Evolutionary conservation across 2,113 vertebrate genomes (phyloP).

Genomic region (Myrmecophaga tridactyla): DNA sequence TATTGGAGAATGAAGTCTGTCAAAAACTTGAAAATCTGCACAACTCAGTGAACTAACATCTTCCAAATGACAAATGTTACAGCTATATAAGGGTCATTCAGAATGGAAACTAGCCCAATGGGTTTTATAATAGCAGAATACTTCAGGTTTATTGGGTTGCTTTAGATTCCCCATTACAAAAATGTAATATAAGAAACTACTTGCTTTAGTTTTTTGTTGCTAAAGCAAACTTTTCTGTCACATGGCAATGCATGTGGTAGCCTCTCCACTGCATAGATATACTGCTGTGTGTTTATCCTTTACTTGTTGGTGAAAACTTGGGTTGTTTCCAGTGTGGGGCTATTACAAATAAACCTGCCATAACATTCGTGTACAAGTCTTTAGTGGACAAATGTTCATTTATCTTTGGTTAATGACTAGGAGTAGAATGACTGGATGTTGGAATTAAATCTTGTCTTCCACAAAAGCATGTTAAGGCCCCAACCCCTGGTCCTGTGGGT

Average conservation of each 20-base stretch:
- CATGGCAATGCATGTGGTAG: too few relatives aligned
- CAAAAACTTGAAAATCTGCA: background rate
- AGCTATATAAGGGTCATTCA: background rate
- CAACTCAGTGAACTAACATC: background rate
- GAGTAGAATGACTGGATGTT: too few relatives aligned
- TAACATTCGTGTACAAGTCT: background rate
- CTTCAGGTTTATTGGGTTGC: background rate
- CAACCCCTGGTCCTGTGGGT: too few relatives aligned
- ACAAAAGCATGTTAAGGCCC: too few relatives aligned
- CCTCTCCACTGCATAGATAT: too few relatives aligned
- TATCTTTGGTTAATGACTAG: background rate
- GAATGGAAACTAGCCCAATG: background rate
- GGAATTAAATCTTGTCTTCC: too few relatives aligned
- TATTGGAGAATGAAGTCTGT: background rate
- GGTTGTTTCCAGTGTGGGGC: background rate
- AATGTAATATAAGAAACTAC: background rate
- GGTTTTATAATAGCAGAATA: background rate
- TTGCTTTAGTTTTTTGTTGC: background rate
- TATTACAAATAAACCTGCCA: background rate
- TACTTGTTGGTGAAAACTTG: background rate
- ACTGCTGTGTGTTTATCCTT: too few relatives aligned
- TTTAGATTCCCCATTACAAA: background rate
- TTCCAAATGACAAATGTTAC: background rate
- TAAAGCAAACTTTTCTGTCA: background rate
- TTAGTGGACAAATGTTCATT: background rate